Evolutionary conservation across 2,888 invertebrate species (phyloP).

Genomic region (Chrysomela aeneicollis): DNA sequence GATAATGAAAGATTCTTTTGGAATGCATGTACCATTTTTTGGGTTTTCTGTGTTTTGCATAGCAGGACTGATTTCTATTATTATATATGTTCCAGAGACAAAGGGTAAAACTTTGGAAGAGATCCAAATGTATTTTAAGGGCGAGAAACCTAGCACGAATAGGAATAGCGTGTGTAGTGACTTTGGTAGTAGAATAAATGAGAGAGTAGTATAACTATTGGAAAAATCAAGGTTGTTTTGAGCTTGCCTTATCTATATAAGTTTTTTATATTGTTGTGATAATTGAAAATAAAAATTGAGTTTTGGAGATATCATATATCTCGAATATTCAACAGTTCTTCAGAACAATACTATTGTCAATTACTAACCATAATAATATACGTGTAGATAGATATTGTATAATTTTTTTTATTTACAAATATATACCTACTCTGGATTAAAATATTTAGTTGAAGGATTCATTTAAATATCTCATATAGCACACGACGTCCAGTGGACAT

Average conservation of each 20-base stretch:
- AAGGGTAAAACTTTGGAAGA: constrained; percentile 75
- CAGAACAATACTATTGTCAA: too few species aligned
- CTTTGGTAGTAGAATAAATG: neutral
- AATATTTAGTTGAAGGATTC: too few species aligned
- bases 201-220: neutral
- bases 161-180: neutral
- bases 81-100: constrained; percentile 73
- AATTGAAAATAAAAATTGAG: too few species aligned
- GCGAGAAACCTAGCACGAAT: constrained; percentile 50
- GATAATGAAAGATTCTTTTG: constrained; percentile 66
- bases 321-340: too few species aligned
- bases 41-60: constrained; percentile 69
- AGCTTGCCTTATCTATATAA: neutral
- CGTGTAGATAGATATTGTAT: too few species aligned
- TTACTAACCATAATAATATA: too few species aligned
- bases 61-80: constrained; percentile 69
- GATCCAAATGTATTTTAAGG: constrained; percentile 71
- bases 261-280: neutral
- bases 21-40: constrained; percentile 72
- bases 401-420: too few species aligned
- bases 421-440: too few species aligned
- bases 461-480: too few species aligned
- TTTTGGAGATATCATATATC: too few species aligned
- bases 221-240: neutral
- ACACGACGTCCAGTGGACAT: too few species aligned